Percentiles rank a stretch among this genome's conserved stretches.
Evolutionary conservation across 2,797 vertebrate genomes (phyloP).

Genomic region (Acipenser oxyrinchus): DNA sequence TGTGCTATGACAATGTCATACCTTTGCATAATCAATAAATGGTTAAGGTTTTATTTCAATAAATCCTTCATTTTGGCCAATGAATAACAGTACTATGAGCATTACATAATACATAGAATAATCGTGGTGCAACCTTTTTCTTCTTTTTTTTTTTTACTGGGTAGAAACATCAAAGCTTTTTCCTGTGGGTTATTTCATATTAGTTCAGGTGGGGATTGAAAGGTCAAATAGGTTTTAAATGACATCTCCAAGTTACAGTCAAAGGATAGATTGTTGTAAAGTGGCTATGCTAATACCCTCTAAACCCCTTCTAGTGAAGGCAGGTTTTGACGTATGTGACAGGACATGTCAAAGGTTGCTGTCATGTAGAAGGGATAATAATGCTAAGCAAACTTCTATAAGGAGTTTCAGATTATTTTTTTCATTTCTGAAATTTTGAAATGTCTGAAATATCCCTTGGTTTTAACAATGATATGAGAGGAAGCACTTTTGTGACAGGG

Average conservation of each 20-base stretch:
- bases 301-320: conserved; percentile 16
- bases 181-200: conserved; percentile 20
- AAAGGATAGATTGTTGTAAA: conserved; percentile 5
- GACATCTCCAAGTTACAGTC: neutral
- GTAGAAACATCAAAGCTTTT: conserved; percentile 8
- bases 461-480: too few relatives aligned
- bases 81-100: neutral
- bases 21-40: neutral
- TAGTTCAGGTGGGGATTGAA: conserved; percentile 23
- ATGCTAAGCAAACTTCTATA: neutral
- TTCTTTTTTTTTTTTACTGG: neutral
- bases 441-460: too few relatives aligned
- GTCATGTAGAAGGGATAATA: neutral
- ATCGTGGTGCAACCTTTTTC: neutral
- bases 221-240: conserved; percentile 25
- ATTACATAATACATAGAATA: too few relatives aligned
- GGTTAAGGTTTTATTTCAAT: too few relatives aligned
- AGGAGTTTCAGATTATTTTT: neutral
- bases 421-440: too few relatives aligned
- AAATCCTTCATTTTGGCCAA: neutral
- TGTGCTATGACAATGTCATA: too few relatives aligned
- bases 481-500: too few relatives aligned
- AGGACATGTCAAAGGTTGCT: neutral
- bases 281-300: conserved; percentile 19
- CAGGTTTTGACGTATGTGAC: conserved; percentile 5